phyloP scores from a whole-genome alignment of 2,113 vertebrate species.

The Litocranius walleri region DNA sequence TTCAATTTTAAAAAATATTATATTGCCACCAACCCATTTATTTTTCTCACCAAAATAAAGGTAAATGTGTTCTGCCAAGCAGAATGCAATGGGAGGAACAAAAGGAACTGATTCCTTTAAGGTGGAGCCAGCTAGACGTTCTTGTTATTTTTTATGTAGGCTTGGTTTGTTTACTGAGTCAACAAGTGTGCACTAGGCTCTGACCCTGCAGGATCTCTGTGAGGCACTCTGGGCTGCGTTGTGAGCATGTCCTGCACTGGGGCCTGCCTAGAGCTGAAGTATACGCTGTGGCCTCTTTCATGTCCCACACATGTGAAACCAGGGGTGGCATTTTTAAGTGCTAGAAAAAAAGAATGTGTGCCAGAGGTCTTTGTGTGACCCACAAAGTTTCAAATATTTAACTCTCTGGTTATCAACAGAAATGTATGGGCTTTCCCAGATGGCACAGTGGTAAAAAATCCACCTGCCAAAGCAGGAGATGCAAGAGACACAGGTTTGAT shows the following conservation, averaged over 20 bases:
- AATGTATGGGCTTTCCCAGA: not conserved
- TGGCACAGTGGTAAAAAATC: not conserved
- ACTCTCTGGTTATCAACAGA: not conserved
- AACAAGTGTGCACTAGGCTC: not conserved
- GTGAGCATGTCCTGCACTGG: rapidly evolving
- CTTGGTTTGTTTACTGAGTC: not conserved
- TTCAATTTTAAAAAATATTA: not conserved
- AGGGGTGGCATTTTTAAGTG: not conserved
- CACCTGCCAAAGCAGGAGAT: not conserved
- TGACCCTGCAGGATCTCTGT: too few species aligned
- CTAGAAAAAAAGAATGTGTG: not conserved
- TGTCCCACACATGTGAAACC: not conserved
- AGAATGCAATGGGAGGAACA: not conserved
- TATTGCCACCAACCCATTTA: not conserved
- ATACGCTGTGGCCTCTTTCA: not conserved
- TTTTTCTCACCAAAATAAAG: not conserved
- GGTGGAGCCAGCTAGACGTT: not conserved
- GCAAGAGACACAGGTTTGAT: not conserved
- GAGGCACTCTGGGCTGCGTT: not conserved
- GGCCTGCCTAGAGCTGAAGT: not conserved
- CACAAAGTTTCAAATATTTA: not conserved
- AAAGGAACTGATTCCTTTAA: not conserved
- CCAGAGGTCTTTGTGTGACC: not conserved
- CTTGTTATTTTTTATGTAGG: not conserved
- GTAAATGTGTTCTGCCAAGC: not conserved